These are phyloP conservation scores for Cephus pulcher DNA, from an alignment of 2,888 invertebrate species.

Conservation along the genomic window DNA sequence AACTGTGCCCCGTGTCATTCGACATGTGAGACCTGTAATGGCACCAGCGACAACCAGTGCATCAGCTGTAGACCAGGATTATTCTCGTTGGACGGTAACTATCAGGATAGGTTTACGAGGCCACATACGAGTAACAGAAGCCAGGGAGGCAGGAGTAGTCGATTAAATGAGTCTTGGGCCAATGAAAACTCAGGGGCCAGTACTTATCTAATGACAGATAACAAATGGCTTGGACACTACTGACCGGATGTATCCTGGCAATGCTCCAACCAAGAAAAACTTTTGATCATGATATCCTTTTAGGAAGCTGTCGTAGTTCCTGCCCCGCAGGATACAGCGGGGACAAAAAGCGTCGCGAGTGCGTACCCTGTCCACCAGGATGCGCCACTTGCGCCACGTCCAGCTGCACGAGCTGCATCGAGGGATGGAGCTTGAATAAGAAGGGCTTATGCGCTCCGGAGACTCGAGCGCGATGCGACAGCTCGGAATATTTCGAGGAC, in stretches of 20 bases:
- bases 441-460: constrained; percentile 80
- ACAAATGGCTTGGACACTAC: neutral
- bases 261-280: neutral
- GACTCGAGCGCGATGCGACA: constrained; percentile 77
- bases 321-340: constrained; percentile 83
- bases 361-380: constrained; percentile 82
- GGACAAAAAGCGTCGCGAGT: constrained; percentile 83
- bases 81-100: constrained; percentile 75
- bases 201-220: neutral
- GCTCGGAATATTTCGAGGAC: constrained; percentile 76
- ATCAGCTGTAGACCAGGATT: constrained; percentile 82
- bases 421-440: constrained; percentile 81
- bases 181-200: neutral
- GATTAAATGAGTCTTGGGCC: neutral
- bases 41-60: constrained; percentile 82
- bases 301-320: constrained; percentile 78
- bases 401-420: constrained; percentile 79
- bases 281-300: constrained; percentile 61
- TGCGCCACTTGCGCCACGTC: constrained; percentile 81
- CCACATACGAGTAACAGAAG: neutral
- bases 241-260: neutral
- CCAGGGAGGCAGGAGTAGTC: neutral
- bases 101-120: neutral
- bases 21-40: constrained; percentile 84
- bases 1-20: constrained; percentile 83